Evolutionary conservation across 2,797 vertebrate genomes (phyloP).

Genomic region (Heteromormyrus szaboi): DNA sequence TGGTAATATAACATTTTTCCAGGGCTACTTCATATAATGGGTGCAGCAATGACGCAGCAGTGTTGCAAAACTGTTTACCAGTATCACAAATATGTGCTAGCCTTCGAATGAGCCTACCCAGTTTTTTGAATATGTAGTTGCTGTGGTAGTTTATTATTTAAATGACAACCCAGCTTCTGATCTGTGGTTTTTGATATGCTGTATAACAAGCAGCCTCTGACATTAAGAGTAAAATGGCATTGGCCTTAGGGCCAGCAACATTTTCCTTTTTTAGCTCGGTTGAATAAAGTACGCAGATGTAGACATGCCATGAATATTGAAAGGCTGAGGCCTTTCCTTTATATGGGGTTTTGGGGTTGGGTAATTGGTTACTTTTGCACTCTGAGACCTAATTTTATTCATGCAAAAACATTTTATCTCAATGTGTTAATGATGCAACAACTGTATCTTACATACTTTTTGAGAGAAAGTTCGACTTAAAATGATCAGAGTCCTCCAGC

Average conservation of each 20-base stretch:
- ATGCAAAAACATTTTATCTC: neutral
- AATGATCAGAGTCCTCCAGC: neutral
- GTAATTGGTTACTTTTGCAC: neutral
- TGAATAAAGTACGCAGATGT: neutral
- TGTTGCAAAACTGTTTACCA: neutral
- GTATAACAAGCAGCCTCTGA: neutral
- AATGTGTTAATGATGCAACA: neutral
- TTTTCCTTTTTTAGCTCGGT: neutral
- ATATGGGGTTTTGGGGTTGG: neutral
- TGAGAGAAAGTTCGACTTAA: neutral
- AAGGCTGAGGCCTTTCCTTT: neutral
- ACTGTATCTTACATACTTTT: neutral
- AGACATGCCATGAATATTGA: neutral
- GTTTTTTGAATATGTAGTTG: neutral
- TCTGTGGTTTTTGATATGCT: neutral
- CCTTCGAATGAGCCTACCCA: neutral
- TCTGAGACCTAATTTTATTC: neutral
- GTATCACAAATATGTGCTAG: neutral
- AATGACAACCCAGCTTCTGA: slow-evolving; percentile 2
- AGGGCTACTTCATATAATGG: neutral
- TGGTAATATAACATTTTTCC: neutral
- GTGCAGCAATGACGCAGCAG: neutral
- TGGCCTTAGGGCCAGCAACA: neutral
- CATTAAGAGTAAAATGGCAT: slow-evolving; percentile 15
- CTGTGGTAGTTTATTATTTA: neutral